phyloP scores from a whole-genome alignment of 2,113 vertebrate genomes.

The Crocuta crocuta region DNA sequence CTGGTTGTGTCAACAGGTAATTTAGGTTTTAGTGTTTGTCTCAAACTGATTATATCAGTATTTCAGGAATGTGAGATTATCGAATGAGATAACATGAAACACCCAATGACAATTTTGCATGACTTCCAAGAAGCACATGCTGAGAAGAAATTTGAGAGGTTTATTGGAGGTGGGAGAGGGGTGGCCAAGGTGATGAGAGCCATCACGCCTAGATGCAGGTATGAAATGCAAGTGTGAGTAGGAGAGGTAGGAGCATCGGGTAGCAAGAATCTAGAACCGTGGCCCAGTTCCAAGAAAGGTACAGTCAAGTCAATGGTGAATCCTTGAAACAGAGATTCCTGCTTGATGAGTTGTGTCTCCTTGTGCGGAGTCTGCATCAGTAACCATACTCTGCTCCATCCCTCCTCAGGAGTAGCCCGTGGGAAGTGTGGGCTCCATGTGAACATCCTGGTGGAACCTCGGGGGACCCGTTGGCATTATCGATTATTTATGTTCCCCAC shows the following conservation, averaged over 20 bases:
- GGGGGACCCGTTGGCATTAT: fast-evolving
- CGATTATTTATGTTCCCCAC: too few relatives aligned
- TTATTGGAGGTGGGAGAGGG: background rate
- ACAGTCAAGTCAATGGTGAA: background rate
- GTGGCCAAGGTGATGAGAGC: background rate
- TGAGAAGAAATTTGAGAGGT: background rate
- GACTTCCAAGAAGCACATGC: background rate
- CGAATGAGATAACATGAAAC: background rate
- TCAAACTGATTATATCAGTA: background rate
- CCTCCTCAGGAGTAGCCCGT: background rate
- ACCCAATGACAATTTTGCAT: background rate
- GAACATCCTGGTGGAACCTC: background rate
- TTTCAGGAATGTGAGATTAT: background rate
- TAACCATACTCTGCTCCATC: background rate
- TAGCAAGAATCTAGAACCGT: background rate
- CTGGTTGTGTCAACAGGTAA: background rate
- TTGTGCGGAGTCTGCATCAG: background rate
- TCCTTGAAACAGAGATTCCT: background rate
- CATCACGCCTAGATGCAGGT: background rate
- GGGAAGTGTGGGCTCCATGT: background rate
- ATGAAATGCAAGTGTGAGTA: background rate
- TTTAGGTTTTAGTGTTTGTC: background rate
- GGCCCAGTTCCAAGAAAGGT: background rate
- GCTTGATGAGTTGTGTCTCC: background rate
- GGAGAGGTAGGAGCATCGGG: background rate